A percentile compares a stretch with the other conserved stretches of the same genome.
Evolutionary conservation across 2,888 invertebrate genomes (phyloP).

Genomic region (Calephelis perditalis): DNA sequence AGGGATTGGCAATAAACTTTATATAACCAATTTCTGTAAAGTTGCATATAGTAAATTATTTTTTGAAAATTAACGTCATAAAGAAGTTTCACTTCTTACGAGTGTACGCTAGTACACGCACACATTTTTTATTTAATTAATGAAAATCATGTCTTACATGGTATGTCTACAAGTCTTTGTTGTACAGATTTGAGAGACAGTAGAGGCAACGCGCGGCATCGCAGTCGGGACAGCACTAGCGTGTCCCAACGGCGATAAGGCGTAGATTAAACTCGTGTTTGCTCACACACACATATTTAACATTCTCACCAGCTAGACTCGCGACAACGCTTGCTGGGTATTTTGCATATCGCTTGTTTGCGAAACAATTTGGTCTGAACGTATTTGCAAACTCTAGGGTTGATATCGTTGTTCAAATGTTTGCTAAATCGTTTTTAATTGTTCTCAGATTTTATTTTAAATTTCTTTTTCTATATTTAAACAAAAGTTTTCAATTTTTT

Average conservation of each 20-base stretch:
- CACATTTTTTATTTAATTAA: too few relatives aligned
- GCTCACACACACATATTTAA: conserved; percentile 68
- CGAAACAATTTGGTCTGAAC: conserved; percentile 61
- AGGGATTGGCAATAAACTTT: too few relatives aligned
- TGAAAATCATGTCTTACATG: not conserved
- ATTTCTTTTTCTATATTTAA: not conserved
- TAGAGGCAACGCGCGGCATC: conserved; percentile 25
- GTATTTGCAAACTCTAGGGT: conserved; percentile 41
- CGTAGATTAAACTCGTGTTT: conserved; percentile 72
- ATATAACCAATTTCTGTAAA: too few relatives aligned
- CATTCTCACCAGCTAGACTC: conserved; percentile 57
- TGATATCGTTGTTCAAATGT: conserved; percentile 28
- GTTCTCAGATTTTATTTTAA: conserved; percentile 7
- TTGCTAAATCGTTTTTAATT: conserved; percentile 20
- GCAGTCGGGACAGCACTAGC: conserved; percentile 31
- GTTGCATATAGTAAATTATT: too few relatives aligned
- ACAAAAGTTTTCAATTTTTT: too few relatives aligned
- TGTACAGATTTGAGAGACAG: conserved; percentile 14
- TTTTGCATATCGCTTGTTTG: conserved; percentile 67
- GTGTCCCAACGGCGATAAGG: conserved; percentile 55
- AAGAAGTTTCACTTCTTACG: too few relatives aligned
- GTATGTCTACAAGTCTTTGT: not conserved
- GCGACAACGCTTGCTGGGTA: conserved; percentile 57
- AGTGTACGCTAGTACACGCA: too few relatives aligned
- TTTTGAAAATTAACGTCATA: too few relatives aligned